Evolutionary conservation across 2,797 vertebrate genomes (phyloP).

Genomic region (Onychomys arenicola): DNA sequence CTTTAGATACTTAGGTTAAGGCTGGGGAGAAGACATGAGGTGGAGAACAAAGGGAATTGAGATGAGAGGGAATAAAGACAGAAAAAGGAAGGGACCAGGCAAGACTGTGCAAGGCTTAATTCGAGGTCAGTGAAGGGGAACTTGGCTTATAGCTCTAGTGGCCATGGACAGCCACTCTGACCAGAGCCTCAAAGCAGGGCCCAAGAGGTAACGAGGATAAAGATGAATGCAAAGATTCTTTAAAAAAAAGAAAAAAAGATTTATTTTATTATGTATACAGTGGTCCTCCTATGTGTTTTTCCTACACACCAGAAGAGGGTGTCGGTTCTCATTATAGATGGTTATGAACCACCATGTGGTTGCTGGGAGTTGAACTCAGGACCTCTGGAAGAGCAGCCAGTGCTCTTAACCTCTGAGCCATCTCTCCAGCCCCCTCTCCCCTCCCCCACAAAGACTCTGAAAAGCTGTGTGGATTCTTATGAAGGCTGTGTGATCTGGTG

Average conservation of each 20-base stretch:
- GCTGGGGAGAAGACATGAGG: neutral
- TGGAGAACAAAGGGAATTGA: neutral
- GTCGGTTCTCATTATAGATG: neutral
- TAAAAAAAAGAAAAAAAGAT: no score
- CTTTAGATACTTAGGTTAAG: neutral
- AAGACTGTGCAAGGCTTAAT: neutral
- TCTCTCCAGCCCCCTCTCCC: neutral
- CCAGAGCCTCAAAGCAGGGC: neutral
- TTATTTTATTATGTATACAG: neutral
- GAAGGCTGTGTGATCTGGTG: neutral
- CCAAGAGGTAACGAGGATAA: neutral
- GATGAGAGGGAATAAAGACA: neutral
- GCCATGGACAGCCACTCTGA: neutral
- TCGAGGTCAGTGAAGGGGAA: neutral
- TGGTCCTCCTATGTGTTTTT: neutral
- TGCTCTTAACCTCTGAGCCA: neutral
- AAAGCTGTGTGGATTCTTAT: neutral
- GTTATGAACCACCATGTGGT: neutral
- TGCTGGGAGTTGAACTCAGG: neutral
- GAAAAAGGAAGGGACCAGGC: neutral
- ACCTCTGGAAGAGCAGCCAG: neutral
- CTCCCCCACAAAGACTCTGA: neutral
- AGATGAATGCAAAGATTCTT: neutral
- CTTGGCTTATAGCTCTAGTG: neutral
- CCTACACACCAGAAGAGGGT: neutral